A percentile compares a stretch with the other conserved stretches of the same genome.
Evolutionary conservation across 2,797 vertebrate species (phyloP).

Genomic region (Pristis pectinata): DNA sequence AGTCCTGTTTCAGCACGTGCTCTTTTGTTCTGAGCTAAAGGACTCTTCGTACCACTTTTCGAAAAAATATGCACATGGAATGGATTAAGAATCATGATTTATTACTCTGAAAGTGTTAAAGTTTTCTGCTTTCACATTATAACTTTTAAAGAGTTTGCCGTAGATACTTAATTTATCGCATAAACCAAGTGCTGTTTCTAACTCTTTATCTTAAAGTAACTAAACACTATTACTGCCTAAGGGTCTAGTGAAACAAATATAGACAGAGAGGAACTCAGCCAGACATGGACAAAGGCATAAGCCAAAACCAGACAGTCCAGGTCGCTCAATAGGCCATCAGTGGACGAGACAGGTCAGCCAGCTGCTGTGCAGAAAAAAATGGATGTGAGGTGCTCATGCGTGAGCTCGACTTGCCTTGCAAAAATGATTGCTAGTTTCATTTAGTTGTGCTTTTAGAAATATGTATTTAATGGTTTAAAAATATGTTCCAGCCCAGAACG

Average conservation of each 20-base stretch:
- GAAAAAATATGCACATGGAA: slow-evolving; percentile 45
- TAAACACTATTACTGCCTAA: slow-evolving; percentile 58
- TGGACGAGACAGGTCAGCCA: slow-evolving; percentile 75
- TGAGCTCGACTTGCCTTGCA: slow-evolving; percentile 54
- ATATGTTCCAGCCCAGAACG: not conserved
- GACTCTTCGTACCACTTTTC: slow-evolving; percentile 53
- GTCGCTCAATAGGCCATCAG: slow-evolving; percentile 69
- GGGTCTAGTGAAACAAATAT: slow-evolving; percentile 56
- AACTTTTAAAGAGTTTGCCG: slow-evolving; percentile 28
- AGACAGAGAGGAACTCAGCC: slow-evolving; percentile 80
- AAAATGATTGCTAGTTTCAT: slow-evolving; percentile 54
- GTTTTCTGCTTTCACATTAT: slow-evolving; percentile 30
- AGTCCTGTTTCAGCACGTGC: slow-evolving; percentile 61
- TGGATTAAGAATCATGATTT: slow-evolving; percentile 43
- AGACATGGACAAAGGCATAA: slow-evolving; percentile 90
- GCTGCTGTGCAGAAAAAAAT: slow-evolving; percentile 61
- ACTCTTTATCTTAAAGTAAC: slow-evolving; percentile 48
- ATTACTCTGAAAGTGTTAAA: slow-evolving; percentile 46
- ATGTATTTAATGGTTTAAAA: not conserved
- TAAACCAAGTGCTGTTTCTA: slow-evolving; percentile 18
- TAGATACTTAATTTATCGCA: slow-evolving; percentile 31
- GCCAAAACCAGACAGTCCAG: slow-evolving; percentile 80
- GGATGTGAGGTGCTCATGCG: slow-evolving; percentile 57
- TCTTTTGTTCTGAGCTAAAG: slow-evolving; percentile 63
- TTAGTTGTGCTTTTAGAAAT: slow-evolving; percentile 35